Conservation (phyloP, 2,888 invertebrate species). For the Cantharis flavilabris region DNA sequence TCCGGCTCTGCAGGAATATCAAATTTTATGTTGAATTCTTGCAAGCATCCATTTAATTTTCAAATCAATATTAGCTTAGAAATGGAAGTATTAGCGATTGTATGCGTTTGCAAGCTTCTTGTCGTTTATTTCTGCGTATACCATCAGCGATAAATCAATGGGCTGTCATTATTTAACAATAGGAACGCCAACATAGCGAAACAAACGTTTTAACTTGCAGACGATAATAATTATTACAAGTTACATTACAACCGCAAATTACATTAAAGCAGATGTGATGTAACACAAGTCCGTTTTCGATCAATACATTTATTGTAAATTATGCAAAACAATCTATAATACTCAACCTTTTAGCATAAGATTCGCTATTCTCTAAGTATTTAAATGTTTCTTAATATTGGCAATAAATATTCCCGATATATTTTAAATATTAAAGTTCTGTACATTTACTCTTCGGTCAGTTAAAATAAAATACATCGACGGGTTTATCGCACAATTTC, state of each 20-base stretch:
- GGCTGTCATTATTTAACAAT: slow-evolving; percentile 16
- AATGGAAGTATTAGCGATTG: neutral
- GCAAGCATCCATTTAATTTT: neutral
- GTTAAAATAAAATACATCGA: neutral
- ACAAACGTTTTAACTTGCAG: slow-evolving; percentile 20
- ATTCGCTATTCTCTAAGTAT: neutral
- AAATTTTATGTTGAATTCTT: neutral
- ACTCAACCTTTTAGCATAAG: neutral
- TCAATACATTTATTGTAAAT: neutral
- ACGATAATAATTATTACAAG: slow-evolving; percentile 17
- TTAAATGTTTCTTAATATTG: neutral
- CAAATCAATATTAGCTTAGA: neutral
- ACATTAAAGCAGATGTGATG: neutral
- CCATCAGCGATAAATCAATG: slow-evolving; percentile 15
- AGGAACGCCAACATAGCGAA: slow-evolving; percentile 17
- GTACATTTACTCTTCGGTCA: too few species aligned
- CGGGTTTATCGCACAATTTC: neutral
- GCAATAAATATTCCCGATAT: neutral
- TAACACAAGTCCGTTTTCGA: neutral
- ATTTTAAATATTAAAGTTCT: too few species aligned
- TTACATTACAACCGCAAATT: slow-evolving; percentile 12
- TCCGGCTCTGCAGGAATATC: neutral
- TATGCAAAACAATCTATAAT: neutral
- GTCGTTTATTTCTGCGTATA: slow-evolving; percentile 16
- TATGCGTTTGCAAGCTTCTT: slow-evolving; percentile 5